phyloP scores from a whole-genome alignment of 2,113 vertebrate genomes.

The Pelmatolapia mariae region DNA sequence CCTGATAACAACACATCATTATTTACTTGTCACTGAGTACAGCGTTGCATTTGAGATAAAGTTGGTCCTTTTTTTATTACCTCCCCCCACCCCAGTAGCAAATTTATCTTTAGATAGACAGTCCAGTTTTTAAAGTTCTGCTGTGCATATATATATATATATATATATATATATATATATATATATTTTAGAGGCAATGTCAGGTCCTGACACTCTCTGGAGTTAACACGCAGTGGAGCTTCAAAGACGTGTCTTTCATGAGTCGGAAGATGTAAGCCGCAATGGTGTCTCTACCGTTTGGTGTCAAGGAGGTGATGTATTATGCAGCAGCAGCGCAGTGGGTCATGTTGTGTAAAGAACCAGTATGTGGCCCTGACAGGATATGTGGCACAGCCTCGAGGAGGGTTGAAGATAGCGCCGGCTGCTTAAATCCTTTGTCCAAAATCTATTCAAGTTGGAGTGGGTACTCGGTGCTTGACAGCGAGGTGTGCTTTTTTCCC shows the following conservation, averaged over 20 bases:
- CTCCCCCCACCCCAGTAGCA: not conserved
- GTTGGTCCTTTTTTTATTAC: not conserved
- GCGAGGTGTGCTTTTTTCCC: not conserved
- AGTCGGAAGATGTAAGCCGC: slow-evolving; percentile 30
- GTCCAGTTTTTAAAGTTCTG: not conserved
- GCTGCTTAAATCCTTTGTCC: slow-evolving; percentile 11
- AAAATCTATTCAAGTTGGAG: not conserved
- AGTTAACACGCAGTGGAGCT: slow-evolving; percentile 34
- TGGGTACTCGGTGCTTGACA: not conserved
- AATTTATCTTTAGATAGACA: slow-evolving; percentile 15
- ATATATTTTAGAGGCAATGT: slow-evolving; percentile 1
- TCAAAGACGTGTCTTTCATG: slow-evolving; percentile 40
- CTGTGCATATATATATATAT: not conserved
- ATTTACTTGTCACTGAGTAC: slow-evolving; percentile 43
- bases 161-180: not conserved
- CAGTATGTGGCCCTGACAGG: slow-evolving; percentile 21
- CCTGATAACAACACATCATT: slow-evolving; percentile 40
- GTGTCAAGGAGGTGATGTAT: slow-evolving; percentile 57
- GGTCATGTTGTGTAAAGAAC: slow-evolving; percentile 35
- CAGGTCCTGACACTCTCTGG: slow-evolving; percentile 36
- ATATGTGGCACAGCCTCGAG: slow-evolving; percentile 18
- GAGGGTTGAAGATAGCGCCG: not conserved
- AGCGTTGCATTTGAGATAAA: slow-evolving; percentile 33
- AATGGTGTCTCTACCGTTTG: slow-evolving; percentile 15
- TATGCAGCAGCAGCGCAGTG: slow-evolving; percentile 36